These are phyloP conservation scores for Diadegma fenestrale DNA, from an alignment of 2,888 invertebrate genomes.

Conservation along the genomic window DNA sequence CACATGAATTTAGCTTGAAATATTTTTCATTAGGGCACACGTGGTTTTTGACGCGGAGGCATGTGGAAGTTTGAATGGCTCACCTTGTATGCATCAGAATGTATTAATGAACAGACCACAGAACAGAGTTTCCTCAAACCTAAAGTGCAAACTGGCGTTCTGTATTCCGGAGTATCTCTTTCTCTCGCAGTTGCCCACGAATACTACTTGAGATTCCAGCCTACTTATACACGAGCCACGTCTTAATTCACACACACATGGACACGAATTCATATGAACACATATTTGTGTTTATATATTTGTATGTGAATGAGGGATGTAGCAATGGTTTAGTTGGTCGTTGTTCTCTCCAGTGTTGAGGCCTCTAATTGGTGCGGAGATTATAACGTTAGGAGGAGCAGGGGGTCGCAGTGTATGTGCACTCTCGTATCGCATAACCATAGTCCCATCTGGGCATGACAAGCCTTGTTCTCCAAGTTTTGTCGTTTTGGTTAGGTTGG, in stretches of 20 bases:
- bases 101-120: slow-evolving; percentile 42
- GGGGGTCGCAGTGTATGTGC: slow-evolving; percentile 49
- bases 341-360: slow-evolving; percentile 11
- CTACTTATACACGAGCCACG: slow-evolving; percentile 54
- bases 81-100: neutral
- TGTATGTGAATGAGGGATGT: slow-evolving; percentile 7
- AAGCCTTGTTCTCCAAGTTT: slow-evolving; percentile 79
- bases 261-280: neutral
- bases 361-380: neutral
- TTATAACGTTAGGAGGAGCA: neutral
- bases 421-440: slow-evolving; percentile 61
- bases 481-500: slow-evolving; percentile 14
- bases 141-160: slow-evolving; percentile 47
- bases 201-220: slow-evolving; percentile 37
- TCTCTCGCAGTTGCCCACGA: slow-evolving; percentile 43
- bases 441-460: slow-evolving; percentile 77
- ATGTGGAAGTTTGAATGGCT: neutral
- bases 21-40: neutral
- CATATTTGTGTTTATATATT: neutral
- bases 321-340: slow-evolving; percentile 44
- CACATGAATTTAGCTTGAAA: neutral
- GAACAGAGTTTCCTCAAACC: slow-evolving; percentile 14
- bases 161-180: slow-evolving; percentile 24
- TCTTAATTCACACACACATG: slow-evolving; percentile 3
- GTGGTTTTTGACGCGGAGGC: neutral